Base-by-base conservation (phyloP, 2,888 invertebrate species). In the Dione juno region DNA sequence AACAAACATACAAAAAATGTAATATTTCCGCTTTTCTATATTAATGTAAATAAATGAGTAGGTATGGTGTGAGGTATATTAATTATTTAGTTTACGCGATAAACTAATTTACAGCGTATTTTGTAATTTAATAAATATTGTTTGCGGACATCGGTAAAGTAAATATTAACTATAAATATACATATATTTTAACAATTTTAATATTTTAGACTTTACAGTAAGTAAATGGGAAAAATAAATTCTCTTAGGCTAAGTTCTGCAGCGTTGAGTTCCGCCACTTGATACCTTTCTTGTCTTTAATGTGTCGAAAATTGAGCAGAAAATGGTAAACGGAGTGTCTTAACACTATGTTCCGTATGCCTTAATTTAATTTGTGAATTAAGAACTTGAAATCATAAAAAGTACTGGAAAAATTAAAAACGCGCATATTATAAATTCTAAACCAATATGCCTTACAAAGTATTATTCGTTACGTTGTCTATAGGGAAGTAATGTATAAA, bases 401-500 rank as follows among this genome's bases (percentile, higher is more conserved):
- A 28, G 5, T 28, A 28, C 28, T 28, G 5, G 28, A 40, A 40
- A 50, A 50, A 50, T n/a, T n/a, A 50, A 0, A 50, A 9, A 10
- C 11, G 28, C 21, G 43, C 9, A 53, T 35, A 45, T 53, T 61
- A 52, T 67, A 21, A 14, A 43, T 43, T 19, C n/a, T 14, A 45
- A 59, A 53, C 57, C 52, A 61, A 61, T 50, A 35, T 52, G 7
- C n/a, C 13, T 67, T 59, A 59, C 58, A 48, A 52, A 59, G 67
- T 40, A 61, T 61, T n/a, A 61, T 67, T 21, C 67, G 52, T 37
- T 52, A 0, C 59, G 40, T 28, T 52, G 61, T 61, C 67, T 63
- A 28, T 53, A 61, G 67, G 67, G 67, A 68, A 68, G 61, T 68
- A 68, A 45, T 43, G 59, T 43, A 37, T 35, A 53, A 63, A 68